Conservation (phyloP, 2,797 vertebrate species). For the Brachyrhaphis roseni region DNA sequence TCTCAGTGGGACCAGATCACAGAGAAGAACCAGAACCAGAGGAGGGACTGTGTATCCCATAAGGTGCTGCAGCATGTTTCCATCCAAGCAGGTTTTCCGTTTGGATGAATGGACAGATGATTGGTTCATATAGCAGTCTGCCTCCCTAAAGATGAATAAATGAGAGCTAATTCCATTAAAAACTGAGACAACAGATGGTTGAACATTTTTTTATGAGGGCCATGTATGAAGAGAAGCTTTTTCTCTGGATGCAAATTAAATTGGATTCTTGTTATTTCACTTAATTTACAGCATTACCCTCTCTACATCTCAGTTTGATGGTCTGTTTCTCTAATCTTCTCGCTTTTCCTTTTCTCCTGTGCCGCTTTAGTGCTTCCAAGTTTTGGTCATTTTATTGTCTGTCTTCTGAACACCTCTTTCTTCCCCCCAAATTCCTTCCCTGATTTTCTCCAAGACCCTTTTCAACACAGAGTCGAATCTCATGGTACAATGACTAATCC, state of each 20-base stretch:
- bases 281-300: background rate
- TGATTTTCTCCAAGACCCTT: constrained; percentile 37
- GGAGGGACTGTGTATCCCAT: background rate
- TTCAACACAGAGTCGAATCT: constrained; percentile 22
- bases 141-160: background rate
- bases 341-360: constrained; percentile 18
- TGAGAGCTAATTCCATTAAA: background rate
- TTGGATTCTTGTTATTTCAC: constrained; percentile 25
- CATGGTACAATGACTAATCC: constrained; percentile 34
- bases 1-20: background rate
- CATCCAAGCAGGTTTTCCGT: background rate
- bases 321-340: constrained; percentile 26
- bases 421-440: background rate
- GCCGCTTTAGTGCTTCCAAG: constrained; percentile 28
- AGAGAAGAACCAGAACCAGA: background rate
- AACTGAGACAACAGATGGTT: background rate
- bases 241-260: constrained; percentile 26
- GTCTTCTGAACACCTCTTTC: constrained; percentile 29
- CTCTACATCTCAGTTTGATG: constrained; percentile 24
- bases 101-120: background rate
- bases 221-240: constrained; percentile 6
- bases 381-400: constrained; percentile 18
- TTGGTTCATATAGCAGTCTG: background rate
- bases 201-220: background rate
- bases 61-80: no score